These are phyloP conservation scores for Horisme vitalbata DNA, from an alignment of 2,888 invertebrate species.

Conservation along the genomic window DNA sequence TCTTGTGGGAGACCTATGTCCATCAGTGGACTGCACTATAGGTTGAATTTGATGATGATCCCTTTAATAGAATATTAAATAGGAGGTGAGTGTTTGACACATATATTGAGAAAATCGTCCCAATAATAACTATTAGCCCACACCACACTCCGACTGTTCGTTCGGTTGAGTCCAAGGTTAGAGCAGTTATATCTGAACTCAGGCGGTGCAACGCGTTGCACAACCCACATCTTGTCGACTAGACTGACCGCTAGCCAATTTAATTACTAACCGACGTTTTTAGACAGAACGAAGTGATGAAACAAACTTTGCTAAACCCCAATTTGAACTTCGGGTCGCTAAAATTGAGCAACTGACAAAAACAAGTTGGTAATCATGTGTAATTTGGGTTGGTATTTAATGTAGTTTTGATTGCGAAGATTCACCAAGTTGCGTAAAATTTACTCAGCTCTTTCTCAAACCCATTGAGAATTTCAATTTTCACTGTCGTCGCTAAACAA, in stretches of 20 bases:
- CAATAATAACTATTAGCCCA: background rate
- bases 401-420: slow-evolving; percentile 27
- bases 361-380: slow-evolving; percentile 19
- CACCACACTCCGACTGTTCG: slow-evolving; percentile 33
- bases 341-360: slow-evolving; percentile 32
- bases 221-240: slow-evolving; percentile 54
- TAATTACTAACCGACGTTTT: slow-evolving; percentile 49
- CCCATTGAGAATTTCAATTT: background rate
- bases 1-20: no score
- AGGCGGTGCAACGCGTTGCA: slow-evolving; percentile 53
- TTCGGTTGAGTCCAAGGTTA: slow-evolving; percentile 56
- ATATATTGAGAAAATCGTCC: no score
- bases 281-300: slow-evolving; percentile 42
- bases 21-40: no score
- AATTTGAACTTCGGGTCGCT: slow-evolving; percentile 41
- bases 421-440: slow-evolving; percentile 21
- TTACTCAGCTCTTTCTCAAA: slow-evolving; percentile 3
- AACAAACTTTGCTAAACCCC: slow-evolving; percentile 37
- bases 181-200: slow-evolving; percentile 48
- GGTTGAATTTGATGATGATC: no score
- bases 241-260: slow-evolving; percentile 49
- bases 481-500: slow-evolving; percentile 7
- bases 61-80: no score
- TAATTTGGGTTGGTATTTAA: slow-evolving; percentile 22
- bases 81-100: no score